Conservation (phyloP, 2,888 invertebrate genomes). For the Parapristionchus giblindavisi region DNA sequence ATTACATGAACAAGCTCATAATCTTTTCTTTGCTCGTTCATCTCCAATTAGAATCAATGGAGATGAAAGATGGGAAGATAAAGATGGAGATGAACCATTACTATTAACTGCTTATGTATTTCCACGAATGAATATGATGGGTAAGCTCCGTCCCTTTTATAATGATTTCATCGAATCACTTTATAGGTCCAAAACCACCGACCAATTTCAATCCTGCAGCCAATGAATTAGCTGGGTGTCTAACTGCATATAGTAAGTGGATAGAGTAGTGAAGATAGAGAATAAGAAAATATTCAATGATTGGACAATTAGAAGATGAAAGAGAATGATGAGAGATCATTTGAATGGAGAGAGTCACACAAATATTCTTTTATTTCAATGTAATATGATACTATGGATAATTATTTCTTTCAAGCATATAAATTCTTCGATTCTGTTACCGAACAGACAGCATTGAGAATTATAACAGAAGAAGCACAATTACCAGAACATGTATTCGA, state of each 20-base stretch:
- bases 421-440: constrained; percentile 67
- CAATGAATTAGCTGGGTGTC: constrained; percentile 66
- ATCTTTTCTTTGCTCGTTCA: constrained; percentile 66
- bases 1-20: constrained; percentile 64
- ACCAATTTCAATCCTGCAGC: constrained; percentile 68
- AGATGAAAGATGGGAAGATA: constrained; percentile 48
- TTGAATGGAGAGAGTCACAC: too few species aligned
- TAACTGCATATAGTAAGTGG: constrained; percentile 65
- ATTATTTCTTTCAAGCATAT: constrained; percentile 55
- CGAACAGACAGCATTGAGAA: constrained; percentile 61
- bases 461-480: constrained; percentile 66
- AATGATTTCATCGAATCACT: background rate
- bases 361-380: too few species aligned
- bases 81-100: constrained; percentile 46
- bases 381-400: too few species aligned
- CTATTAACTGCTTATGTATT: constrained; percentile 66
- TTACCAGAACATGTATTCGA: constrained; percentile 51
- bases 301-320: too few species aligned
- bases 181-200: constrained; percentile 62
- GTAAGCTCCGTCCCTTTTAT: constrained; percentile 36
- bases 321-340: too few species aligned
- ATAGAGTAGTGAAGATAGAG: constrained; percentile 33
- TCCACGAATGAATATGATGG: constrained; percentile 60
- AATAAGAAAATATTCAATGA: constrained; percentile 2
- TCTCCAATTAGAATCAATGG: constrained; percentile 54